Evolutionary conservation across 2,113 vertebrate genomes (phyloP).

Genomic region (Terrapene triunguis): DNA sequence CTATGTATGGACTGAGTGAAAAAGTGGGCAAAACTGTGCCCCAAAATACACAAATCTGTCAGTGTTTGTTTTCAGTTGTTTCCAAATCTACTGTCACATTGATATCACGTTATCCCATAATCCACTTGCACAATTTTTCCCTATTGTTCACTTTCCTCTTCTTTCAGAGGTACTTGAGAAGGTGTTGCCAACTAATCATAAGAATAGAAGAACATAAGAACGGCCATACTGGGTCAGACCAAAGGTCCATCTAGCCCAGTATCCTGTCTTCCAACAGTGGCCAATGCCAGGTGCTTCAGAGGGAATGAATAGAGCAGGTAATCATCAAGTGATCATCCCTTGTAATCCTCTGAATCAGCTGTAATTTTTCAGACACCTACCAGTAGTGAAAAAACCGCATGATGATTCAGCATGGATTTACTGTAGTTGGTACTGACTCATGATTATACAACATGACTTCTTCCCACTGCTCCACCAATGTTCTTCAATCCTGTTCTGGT

Average conservation of each 20-base stretch:
- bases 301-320: neutral
- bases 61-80: neutral
- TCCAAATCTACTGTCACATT: neutral
- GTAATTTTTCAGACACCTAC: neutral
- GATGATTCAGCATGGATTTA: slow-evolving; percentile 4
- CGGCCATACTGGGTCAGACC: too few species aligned
- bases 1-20: too few species aligned
- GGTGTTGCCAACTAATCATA: too few species aligned
- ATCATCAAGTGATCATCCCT: too few species aligned
- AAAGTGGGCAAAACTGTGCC: neutral
- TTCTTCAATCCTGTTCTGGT: neutral
- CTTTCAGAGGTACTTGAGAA: neutral
- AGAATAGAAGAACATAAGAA: too few species aligned
- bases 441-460: slow-evolving; percentile 37
- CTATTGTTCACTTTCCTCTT: neutral
- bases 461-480: slow-evolving; percentile 15
- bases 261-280: too few species aligned
- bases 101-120: neutral
- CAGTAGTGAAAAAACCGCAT: neutral
- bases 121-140: neutral
- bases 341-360: too few species aligned
- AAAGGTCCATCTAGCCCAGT: too few species aligned
- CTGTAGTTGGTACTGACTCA: slow-evolving; percentile 35
- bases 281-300: too few species aligned
- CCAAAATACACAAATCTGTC: neutral